Percentiles rank a stretch among this genome's conserved stretches.
Conservation (phyloP, 1,140 invertebrate species). For the Achroia grisella region DNA sequence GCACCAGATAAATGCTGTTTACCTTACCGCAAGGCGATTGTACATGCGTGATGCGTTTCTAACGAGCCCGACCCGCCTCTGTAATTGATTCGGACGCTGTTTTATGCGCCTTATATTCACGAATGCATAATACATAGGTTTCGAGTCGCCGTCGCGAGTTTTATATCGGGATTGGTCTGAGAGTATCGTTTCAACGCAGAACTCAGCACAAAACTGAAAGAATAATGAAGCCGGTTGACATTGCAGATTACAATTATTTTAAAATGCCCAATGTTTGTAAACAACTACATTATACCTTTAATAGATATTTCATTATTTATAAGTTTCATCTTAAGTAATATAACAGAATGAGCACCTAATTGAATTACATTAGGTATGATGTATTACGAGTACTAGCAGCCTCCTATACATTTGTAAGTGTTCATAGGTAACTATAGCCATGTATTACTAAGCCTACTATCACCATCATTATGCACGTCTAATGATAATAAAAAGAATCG, state of each 20-base stretch:
- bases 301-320: too few species aligned
- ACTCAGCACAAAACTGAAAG: constrained; percentile 15
- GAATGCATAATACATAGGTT: constrained; percentile 67
- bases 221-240: constrained; percentile 19
- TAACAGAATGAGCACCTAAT: too few species aligned
- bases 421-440: too few species aligned
- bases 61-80: constrained; percentile 51
- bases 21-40: constrained; percentile 51
- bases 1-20: constrained; percentile 62
- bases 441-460: too few species aligned
- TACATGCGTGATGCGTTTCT: constrained; percentile 71
- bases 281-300: too few species aligned
- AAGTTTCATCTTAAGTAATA: too few species aligned
- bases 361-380: too few species aligned
- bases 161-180: constrained; percentile 16
- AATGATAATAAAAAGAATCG: too few species aligned
- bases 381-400: too few species aligned
- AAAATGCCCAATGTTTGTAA: background rate
- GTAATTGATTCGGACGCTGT: constrained; percentile 65
- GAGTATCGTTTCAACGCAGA: constrained; percentile 8
- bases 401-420: too few species aligned
- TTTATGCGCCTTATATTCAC: constrained; percentile 68
- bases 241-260: constrained; percentile 6
- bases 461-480: too few species aligned
- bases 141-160: constrained; percentile 18